phyloP scores from a whole-genome alignment of 2,888 invertebrate species.

The Zaprionus bogoriensis region DNA sequence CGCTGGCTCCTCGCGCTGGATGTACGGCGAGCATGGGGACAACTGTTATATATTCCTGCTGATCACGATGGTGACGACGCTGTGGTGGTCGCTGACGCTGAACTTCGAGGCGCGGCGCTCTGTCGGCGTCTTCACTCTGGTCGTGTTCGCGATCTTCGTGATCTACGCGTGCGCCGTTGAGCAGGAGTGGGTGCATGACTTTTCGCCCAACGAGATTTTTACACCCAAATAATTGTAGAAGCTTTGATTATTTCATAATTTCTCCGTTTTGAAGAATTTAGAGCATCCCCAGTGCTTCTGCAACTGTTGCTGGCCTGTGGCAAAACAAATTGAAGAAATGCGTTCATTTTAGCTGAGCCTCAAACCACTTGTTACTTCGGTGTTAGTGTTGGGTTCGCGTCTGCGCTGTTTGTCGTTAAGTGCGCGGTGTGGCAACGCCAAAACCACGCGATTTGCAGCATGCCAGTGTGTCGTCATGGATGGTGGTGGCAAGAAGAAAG shows the following conservation, averaged over 20 bases:
- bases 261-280: no score
- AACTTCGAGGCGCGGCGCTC: conserved; percentile 53
- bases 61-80: conserved; percentile 17
- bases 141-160: conserved; percentile 36
- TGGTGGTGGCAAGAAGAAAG: not conserved
- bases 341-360: not conserved
- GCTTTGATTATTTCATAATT: no score
- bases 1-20: conserved; percentile 1
- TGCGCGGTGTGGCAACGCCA: conserved; percentile 27
- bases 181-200: conserved; percentile 21
- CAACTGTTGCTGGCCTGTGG: no score
- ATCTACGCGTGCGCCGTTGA: conserved; percentile 39
- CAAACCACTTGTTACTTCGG: not conserved
- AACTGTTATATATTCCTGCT: conserved; percentile 48
- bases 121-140: conserved; percentile 31
- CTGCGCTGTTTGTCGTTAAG: conserved; percentile 4
- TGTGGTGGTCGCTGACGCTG: conserved; percentile 39
- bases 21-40: conserved; percentile 38
- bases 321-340: no score
- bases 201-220: conserved; percentile 3
- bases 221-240: conserved; percentile 7
- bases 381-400: not conserved
- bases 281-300: no score
- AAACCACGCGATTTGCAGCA: conserved; percentile 37
- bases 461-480: not conserved